Evolutionary conservation across 2,113 vertebrate genomes (phyloP).

Genomic region (Puntigrus tetrazona): DNA sequence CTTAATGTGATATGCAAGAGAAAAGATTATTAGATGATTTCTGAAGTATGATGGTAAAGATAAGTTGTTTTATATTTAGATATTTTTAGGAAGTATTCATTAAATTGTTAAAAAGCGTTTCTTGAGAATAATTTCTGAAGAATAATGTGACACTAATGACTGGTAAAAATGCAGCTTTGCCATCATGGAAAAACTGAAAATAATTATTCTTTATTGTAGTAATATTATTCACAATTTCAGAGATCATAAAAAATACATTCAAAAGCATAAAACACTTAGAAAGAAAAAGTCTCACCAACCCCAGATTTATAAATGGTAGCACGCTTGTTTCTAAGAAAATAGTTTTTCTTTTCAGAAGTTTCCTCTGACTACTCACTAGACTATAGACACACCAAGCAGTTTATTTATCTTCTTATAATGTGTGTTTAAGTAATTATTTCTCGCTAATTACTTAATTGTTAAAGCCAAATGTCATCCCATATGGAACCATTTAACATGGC

Average conservation of each 20-base stretch:
- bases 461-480: slow-evolving; percentile 16
- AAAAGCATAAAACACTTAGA: neutral
- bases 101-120: neutral
- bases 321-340: neutral
- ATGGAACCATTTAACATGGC: neutral
- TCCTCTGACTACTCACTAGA: neutral
- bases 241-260: neutral
- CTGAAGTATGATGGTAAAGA: neutral
- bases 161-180: too few relatives aligned
- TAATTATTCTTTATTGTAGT: neutral
- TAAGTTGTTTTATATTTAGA: neutral
- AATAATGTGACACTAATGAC: too few relatives aligned
- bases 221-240: neutral
- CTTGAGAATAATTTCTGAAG: too few relatives aligned
- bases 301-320: neutral
- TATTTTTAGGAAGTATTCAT: neutral
- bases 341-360: too few relatives aligned
- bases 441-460: slow-evolving; percentile 24
- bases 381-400: neutral
- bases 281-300: too few relatives aligned
- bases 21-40: neutral
- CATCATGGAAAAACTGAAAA: neutral
- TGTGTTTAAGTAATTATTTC: slow-evolving; percentile 27
- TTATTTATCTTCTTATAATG: slow-evolving; percentile 22
- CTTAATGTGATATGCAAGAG: neutral